A percentile compares a stretch with the other conserved stretches of the same genome.
These are phyloP conservation scores for Drosophila micromelanica DNA, from an alignment of 1,140 invertebrate species.

Conservation along the genomic window DNA sequence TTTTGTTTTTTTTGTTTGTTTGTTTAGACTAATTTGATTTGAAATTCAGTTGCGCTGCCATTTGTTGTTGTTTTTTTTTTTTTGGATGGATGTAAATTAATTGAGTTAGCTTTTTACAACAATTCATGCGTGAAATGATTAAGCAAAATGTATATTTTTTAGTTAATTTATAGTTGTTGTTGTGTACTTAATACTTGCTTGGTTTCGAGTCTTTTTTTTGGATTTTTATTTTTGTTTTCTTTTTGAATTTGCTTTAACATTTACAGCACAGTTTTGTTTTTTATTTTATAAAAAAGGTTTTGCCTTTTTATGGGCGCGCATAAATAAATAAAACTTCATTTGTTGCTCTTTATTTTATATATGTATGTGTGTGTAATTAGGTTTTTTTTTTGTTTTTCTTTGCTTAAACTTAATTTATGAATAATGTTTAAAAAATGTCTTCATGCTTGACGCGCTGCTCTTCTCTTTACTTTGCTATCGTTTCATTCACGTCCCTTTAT, in stretches of 20 bases:
- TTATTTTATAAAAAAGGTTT: slow-evolving; percentile 14
- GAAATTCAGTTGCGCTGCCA: slow-evolving; percentile 81
- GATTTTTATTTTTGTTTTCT: slow-evolving; percentile 41
- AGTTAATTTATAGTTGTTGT: slow-evolving; percentile 54
- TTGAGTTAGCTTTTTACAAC: slow-evolving; percentile 64
- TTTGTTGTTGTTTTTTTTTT: slow-evolving; percentile 43
- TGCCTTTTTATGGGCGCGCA: slow-evolving; percentile 15
- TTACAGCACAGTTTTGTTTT: slow-evolving; percentile 38
- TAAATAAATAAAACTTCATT: slow-evolving; percentile 52
- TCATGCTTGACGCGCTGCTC: slow-evolving; percentile 56
- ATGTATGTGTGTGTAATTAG: slow-evolving; percentile 47
- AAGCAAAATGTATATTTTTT: slow-evolving; percentile 57
- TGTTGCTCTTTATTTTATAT: slow-evolving; percentile 55
- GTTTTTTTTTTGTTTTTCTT: slow-evolving; percentile 38
- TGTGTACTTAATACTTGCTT: slow-evolving; percentile 83
- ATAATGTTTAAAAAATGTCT: slow-evolving; percentile 76
- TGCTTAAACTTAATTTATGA: slow-evolving; percentile 77
- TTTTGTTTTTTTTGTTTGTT: slow-evolving; percentile 32
- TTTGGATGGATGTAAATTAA: slow-evolving; percentile 73
- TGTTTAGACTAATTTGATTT: slow-evolving; percentile 79
- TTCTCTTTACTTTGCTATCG: slow-evolving; percentile 15
- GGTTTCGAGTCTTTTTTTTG: slow-evolving; percentile 83
- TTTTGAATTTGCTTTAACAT: slow-evolving; percentile 69
- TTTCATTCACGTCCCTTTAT: slow-evolving; percentile 21
- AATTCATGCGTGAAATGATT: slow-evolving; percentile 66